Evolutionary conservation across 2,797 vertebrate genomes (phyloP), one percentile per base, ranked within the genome.

Genomic region (Labeo calbasu): DNA sequence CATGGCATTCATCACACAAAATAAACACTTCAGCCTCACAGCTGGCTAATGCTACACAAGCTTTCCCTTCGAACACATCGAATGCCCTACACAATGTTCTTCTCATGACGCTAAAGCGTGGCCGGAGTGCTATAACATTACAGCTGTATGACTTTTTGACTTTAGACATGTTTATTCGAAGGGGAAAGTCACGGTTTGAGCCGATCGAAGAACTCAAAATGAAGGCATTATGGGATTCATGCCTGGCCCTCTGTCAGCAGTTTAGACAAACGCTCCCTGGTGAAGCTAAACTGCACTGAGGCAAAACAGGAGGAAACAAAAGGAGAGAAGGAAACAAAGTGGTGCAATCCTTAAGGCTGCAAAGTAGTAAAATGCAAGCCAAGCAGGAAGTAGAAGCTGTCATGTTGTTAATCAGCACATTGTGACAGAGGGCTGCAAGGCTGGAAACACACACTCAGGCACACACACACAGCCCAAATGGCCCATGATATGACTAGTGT

Each of bases 401-500:
- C 92, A 90, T 92, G 91, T 93, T 91, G 94, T 93, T 93, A 93
- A 94, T 95, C 93, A 95, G 94, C 92, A 94, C 92, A 94, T 92
- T 94, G 92, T 92, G 91, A 94, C 91, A 91, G 92, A 80, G 73
- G 92, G 92, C 92, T 92, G 86, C 86, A 91, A 91, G 92, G 91
- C 90, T 90, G 72, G 82, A 86, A 90, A 91, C 90, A 89, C 88
- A 88, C 89, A 89, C 90, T 86, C 89, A 91, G 89, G 79, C 81
- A 70, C 21, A 19, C 51, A 86, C 23, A 73, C 77, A 81, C 40
- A 84, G 76, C 55, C 68, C 43, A 77, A 78, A 83, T 59, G 73
- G 46, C 57, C 43, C 71, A 19, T 65, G 21, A 68, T 48, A 32
- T 50, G 65, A 84, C 40, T 50, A 25, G 36, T 46, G 73, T 66